Evolutionary conservation across 2,797 vertebrate species (phyloP), one percentile per base, ranked within the genome.

Genomic region (Microtus californicus): DNA sequence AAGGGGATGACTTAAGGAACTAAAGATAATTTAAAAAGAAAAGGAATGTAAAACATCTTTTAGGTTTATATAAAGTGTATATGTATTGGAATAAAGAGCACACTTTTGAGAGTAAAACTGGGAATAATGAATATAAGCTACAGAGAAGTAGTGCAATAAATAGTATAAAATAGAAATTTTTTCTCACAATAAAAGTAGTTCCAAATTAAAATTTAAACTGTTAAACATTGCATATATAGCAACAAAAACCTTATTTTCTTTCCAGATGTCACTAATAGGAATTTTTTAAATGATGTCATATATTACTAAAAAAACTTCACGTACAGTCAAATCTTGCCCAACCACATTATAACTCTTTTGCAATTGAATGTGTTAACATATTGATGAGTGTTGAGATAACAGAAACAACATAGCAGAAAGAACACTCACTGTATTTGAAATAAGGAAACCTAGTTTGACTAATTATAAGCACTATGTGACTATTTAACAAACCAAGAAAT

Each of bases 171-270:
- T 11, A 73, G 0, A 43, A 37, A 27, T 77, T 40, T 77, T 79
- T 48, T 74, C 8, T n/a, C 12, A 90, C 40, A 87, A 80, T 90
- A 76, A 92, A 86, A 94, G 23, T 40, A 88, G 54, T 17, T 56
- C 27, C 54, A 73, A 83, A 77, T 45, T 92, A 67, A 87, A 87
- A 82, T 54, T 76, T 80, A 89, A 9, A 85, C 65, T 93, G 45
- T 89, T 93, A 94, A 77, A 89, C 27, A 96, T 11, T 29, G 15
- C 25, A 29, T 94, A 88, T 37, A 82, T 2, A 89, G 69, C 56
- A 92, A 94, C 23, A 94, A 48, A 95, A 82, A 90, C 10, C 83
- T 81, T n/a, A 73, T n/a, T 96, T 85, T 96, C 65, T 77, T 96
- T 88, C 45, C 43, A 93, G n/a, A 71, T 69, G 4, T 82, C 76